Conservation (phyloP, 1,140 invertebrate genomes). For the Gryon sp. region DNA sequence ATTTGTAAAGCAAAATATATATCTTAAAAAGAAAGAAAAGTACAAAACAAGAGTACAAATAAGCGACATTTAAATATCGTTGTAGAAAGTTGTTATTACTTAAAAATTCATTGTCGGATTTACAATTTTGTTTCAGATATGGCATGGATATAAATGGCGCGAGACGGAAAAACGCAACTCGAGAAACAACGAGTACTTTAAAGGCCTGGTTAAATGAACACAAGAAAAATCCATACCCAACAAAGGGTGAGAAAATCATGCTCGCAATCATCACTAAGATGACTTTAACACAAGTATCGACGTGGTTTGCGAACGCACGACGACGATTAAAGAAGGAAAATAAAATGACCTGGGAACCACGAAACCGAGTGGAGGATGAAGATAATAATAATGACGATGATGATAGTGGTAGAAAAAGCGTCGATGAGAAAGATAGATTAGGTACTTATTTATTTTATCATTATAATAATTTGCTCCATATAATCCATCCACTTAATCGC, state of each 20-base stretch:
- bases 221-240: constrained; percentile 99
- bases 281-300: constrained; percentile 98
- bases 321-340: constrained; percentile 98
- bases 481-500: too few relatives aligned
- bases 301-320: constrained; percentile 99
- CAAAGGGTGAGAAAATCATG: constrained; percentile 99
- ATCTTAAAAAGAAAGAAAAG: neutral
- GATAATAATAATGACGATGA: constrained; percentile 92
- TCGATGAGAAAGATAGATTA: constrained; percentile 89
- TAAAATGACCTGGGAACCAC: constrained; percentile 99
- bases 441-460: too few relatives aligned
- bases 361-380: constrained; percentile 93
- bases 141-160: constrained; percentile 94
- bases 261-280: constrained; percentile 99
- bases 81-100: constrained; percentile 3
- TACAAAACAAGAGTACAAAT: too few relatives aligned
- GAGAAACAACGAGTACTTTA: constrained; percentile 97
- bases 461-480: too few relatives aligned
- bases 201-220: constrained; percentile 99
- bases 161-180: constrained; percentile 96
- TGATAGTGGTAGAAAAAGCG: constrained; percentile 88
- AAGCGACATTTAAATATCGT: too few relatives aligned
- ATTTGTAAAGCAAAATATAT: too few relatives aligned
- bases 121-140: constrained; percentile 84
- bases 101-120: constrained; percentile 22